Conservation (phyloP, 2,113 vertebrate genomes). For the Synchiropus splendidus region DNA sequence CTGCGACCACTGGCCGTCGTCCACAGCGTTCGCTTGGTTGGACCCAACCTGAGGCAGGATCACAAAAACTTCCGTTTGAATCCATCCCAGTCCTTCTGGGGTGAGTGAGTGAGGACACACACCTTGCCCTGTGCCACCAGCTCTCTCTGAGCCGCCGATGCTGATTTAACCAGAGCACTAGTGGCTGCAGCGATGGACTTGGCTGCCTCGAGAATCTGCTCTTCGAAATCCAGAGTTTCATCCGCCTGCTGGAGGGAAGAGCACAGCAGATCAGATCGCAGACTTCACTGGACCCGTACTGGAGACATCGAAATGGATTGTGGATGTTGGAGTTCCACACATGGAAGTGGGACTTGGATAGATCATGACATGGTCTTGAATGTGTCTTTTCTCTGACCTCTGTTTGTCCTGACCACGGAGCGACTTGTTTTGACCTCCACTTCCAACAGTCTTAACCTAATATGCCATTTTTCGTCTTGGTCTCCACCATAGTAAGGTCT, state of each 20-base stretch:
- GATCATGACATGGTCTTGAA: too few species aligned
- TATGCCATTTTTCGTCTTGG: too few species aligned
- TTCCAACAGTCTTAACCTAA: too few species aligned
- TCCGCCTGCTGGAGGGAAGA: slow-evolving; percentile 86
- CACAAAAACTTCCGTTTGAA: background rate
- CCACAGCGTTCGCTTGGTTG: slow-evolving; percentile 88
- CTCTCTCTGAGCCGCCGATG: slow-evolving; percentile 93
- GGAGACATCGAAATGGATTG: too few species aligned
- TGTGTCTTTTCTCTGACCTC: too few species aligned
- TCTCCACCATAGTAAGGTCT: too few species aligned
- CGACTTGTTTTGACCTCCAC: too few species aligned
- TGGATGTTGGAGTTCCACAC: too few species aligned
- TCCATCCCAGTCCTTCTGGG: background rate
- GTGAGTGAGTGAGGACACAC: slow-evolving; percentile 24
- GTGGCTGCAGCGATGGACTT: slow-evolving; percentile 97
- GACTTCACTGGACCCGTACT: background rate
- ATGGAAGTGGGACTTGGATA: too few species aligned
- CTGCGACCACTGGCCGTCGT: slow-evolving; percentile 98
- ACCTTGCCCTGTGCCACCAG: slow-evolving; percentile 98
- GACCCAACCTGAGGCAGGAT: slow-evolving; percentile 83
- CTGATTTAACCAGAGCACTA: slow-evolving; percentile 95
- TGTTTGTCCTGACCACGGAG: too few species aligned
- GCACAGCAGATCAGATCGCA: slow-evolving; percentile 14
- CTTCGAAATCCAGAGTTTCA: slow-evolving; percentile 95
- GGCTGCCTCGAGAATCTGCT: slow-evolving; percentile 96